phyloP scores from a whole-genome alignment of 2,797 vertebrate species.

The Leuciscus waleckii region DNA sequence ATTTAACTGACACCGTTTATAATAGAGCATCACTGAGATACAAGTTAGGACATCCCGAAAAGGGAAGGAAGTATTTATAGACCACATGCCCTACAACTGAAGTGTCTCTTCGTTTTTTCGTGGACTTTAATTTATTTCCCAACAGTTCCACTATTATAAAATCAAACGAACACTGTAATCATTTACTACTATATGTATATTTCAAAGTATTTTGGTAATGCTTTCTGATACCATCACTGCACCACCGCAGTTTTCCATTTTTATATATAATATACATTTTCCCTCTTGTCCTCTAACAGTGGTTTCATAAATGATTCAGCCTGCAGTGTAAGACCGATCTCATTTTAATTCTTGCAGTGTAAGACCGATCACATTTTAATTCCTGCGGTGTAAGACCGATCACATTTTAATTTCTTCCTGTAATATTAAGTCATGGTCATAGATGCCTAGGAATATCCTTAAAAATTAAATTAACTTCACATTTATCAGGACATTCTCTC shows the following conservation, averaged over 20 bases:
- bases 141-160: not conserved
- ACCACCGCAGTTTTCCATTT: not conserved
- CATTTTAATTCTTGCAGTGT: not conserved
- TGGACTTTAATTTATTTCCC: not conserved
- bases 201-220: not conserved
- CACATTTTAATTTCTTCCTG: not conserved
- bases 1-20: conserved; percentile 22
- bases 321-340: conserved; percentile 9
- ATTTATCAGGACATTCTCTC: not conserved
- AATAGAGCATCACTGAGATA: not conserved
- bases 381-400: not conserved
- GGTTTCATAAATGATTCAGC: not conserved
- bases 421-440: conserved; percentile 6
- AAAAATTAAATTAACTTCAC: conserved; percentile 8
- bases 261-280: not conserved
- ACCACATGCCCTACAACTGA: not conserved
- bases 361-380: conserved; percentile 13
- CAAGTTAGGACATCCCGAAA: conserved; percentile 1
- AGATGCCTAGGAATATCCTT: conserved; percentile 1
- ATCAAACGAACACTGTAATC: not conserved
- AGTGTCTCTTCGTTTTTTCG: not conserved
- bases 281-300: not conserved
- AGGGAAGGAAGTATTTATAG: not conserved
- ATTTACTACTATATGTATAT: not conserved
- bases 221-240: not conserved